phyloP scores from a whole-genome alignment of 2,888 invertebrate species.

The Eretmocerus hayati region DNA sequence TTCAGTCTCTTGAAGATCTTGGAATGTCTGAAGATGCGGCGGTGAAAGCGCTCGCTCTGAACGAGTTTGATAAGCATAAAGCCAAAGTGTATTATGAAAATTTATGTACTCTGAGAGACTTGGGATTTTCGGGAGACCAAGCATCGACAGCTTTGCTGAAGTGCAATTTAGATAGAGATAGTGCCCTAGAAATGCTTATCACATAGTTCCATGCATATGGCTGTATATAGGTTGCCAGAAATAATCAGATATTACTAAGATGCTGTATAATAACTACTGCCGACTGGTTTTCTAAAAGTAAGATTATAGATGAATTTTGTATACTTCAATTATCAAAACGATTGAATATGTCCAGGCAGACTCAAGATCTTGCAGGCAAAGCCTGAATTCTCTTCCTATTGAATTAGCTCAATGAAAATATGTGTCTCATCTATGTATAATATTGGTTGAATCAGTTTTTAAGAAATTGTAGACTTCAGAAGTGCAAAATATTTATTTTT shows the following conservation, averaged over 20 bases:
- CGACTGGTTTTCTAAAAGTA: no score
- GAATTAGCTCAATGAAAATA: no score
- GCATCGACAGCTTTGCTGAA: conserved; percentile 68
- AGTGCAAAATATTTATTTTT: no score
- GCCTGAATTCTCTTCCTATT: no score
- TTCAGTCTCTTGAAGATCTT: conserved; percentile 49
- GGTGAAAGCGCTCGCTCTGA: conserved; percentile 48
- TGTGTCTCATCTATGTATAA: no score
- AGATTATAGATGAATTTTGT: no score
- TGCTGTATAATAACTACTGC: conserved; percentile 15
- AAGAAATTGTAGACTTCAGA: no score
- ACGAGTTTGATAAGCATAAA: conserved; percentile 45
- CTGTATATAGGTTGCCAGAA: conserved; percentile 20
- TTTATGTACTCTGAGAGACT: conserved; percentile 67
- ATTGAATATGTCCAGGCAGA: no score
- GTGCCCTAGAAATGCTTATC: conserved; percentile 76
- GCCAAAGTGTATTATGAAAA: conserved; percentile 47
- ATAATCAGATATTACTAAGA: conserved; percentile 20
- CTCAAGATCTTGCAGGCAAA: no score
- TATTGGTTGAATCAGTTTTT: no score
- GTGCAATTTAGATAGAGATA: conserved; percentile 76
- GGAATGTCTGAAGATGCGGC: conserved; percentile 47
- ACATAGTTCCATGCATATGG: conserved; percentile 50
- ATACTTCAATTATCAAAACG: no score
- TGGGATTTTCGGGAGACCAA: conserved; percentile 73